Evolutionary conservation across 2,797 vertebrate species (phyloP).

Genomic region (Tauraco hartlaubi): DNA sequence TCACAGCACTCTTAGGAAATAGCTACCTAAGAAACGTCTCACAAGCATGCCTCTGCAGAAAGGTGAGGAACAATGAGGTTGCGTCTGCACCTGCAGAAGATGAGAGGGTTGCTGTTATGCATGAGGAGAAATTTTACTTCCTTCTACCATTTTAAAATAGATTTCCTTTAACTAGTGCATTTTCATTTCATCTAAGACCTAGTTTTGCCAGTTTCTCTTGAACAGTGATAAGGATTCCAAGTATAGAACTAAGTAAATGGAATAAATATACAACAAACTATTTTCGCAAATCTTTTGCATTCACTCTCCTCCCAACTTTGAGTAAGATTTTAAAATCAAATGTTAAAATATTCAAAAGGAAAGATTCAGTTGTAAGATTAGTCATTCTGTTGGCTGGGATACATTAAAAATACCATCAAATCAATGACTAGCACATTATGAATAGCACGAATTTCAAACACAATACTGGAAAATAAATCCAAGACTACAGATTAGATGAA

Average conservation of each 20-base stretch:
- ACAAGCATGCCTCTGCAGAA: neutral
- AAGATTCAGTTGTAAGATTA: neutral
- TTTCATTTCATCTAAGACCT: neutral
- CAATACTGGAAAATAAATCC: neutral
- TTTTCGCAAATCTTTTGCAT: neutral
- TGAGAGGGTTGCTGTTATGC: accelerated
- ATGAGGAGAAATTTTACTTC: neutral
- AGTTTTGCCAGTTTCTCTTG: neutral
- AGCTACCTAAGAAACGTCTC: neutral
- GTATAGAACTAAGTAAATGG: neutral
- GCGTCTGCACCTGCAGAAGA: neutral
- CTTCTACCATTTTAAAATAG: neutral
- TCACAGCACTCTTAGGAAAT: constrained; percentile 24
- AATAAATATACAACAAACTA: neutral
- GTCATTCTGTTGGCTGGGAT: neutral
- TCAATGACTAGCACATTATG: neutral
- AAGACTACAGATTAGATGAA: neutral
- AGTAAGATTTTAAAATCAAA: neutral
- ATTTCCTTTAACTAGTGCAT: neutral
- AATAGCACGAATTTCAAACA: neutral
- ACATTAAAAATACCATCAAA: neutral
- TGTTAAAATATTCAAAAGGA: neutral
- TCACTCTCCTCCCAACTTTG: neutral
- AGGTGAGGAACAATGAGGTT: neutral
- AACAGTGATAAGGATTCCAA: neutral